A percentile compares a stretch with the other conserved stretches of the same genome.
These are phyloP conservation scores for Neomicropteryx cornuta DNA, from an alignment of 1,140 invertebrate genomes.

Conservation along the genomic window DNA sequence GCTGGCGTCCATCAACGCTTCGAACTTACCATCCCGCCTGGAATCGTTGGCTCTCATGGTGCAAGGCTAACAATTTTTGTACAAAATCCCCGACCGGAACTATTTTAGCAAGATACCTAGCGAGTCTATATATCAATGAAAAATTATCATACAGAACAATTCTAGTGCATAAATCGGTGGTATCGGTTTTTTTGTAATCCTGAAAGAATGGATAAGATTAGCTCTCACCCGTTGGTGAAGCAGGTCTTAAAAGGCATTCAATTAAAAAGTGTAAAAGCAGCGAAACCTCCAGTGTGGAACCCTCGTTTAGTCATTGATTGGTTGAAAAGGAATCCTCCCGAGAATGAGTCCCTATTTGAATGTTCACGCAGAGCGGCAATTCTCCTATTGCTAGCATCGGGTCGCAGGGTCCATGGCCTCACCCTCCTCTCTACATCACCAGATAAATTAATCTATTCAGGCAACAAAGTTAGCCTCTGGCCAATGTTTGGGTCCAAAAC, in stretches of 20 bases:
- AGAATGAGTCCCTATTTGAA: slow-evolving; percentile 14
- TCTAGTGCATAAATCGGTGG: slow-evolving; percentile 21
- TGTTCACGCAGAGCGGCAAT: slow-evolving; percentile 15
- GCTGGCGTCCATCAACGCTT: too few species aligned
- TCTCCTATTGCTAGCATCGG: slow-evolving; percentile 20
- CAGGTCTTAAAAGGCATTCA: slow-evolving; percentile 16
- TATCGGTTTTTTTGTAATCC: slow-evolving; percentile 19
- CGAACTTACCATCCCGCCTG: too few species aligned
- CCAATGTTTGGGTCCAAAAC: slow-evolving; percentile 25
- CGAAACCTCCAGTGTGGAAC: slow-evolving; percentile 11
- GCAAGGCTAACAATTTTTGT: too few species aligned
- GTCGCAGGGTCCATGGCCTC: slow-evolving; percentile 23
- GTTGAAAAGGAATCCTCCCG: slow-evolving; percentile 10
- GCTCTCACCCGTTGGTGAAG: slow-evolving; percentile 13
- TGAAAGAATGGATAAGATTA: slow-evolving; percentile 9
- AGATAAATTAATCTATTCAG: slow-evolving; percentile 12
- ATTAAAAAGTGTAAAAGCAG: slow-evolving; percentile 8
- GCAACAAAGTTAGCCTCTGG: slow-evolving; percentile 15
- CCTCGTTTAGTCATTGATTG: slow-evolving; percentile 9
- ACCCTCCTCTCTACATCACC: slow-evolving; percentile 16
- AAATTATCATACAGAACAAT: slow-evolving; percentile 17
- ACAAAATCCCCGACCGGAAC: too few species aligned
- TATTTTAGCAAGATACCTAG: too few species aligned
- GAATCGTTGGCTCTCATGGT: too few species aligned
- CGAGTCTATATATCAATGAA: slow-evolving; percentile 3